These are phyloP conservation scores for Chaetodon trifascialis DNA, from an alignment of 2,113 vertebrate genomes.

Conservation along the genomic window DNA sequence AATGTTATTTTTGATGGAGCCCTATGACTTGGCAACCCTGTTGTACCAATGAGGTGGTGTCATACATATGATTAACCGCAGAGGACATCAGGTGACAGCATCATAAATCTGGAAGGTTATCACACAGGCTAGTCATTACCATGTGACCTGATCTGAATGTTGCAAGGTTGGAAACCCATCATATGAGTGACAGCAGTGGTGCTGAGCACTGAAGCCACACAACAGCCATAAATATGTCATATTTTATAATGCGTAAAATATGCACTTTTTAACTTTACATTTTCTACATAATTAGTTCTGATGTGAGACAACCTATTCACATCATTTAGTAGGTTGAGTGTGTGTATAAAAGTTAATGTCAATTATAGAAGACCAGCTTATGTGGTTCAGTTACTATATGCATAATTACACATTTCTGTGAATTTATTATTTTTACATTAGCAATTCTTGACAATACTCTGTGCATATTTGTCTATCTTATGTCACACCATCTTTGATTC, in stretches of 20 bases:
- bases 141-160: slow-evolving; percentile 23
- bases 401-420: neutral
- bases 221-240: neutral
- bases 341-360: neutral
- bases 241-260: neutral
- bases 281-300: neutral
- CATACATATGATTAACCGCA: slow-evolving; percentile 16
- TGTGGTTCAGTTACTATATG: neutral
- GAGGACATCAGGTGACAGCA: slow-evolving; percentile 19
- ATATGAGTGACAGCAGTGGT: slow-evolving; percentile 4
- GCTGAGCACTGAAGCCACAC: neutral
- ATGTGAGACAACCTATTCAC: neutral
- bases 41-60: neutral
- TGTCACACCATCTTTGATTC: neutral
- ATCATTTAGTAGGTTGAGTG: neutral
- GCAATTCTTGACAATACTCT: neutral
- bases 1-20: neutral
- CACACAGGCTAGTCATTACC: slow-evolving; percentile 16
- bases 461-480: neutral
- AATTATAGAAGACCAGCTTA: neutral
- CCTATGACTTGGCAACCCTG: neutral
- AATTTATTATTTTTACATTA: neutral
- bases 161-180: slow-evolving; percentile 27
- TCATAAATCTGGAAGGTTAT: slow-evolving; percentile 24
- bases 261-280: neutral